Base-by-base conservation (phyloP, 2,113 vertebrate species). In the Sceloporus tristichus region DNA sequence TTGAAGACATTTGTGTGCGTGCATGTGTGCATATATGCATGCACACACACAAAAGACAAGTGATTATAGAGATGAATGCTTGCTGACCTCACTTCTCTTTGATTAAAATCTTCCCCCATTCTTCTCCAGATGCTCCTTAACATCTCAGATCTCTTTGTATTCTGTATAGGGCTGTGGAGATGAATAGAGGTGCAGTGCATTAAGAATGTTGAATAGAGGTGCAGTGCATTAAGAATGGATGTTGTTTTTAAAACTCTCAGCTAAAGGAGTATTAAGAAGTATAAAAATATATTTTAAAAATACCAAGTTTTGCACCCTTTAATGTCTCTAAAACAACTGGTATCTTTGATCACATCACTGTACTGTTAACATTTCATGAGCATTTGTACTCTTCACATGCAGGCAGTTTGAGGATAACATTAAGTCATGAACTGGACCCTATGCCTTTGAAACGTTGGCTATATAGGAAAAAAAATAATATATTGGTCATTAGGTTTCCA, bases 41-140 rank as follows among this genome's bases (percentile, higher is more conserved):
- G 48, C 3, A 48, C 4, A 48, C 48, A 48, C 4, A 48, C 23
- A 48, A 8, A 25, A 81, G 7, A 21, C 6, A 38, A 29, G 68
- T 6, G 68, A 71, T 53, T 53, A 21, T 0, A 0, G 34, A 77
- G 77, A 2, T 66, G 65, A 84, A 10, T 0, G 3, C 70, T 79
- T 38, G 27, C 0, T 0, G 89, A 85, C n/a, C 25, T 71, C 18
- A 11, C 8, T 34, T 78, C 75, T 86, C 71, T 88, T 86, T 53
- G 71, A 70, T 27, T 59, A 91, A 8, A 0, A 76, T 11, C 4
- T 9, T 27, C 2, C 38, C 42, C 25, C 14, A 3, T 40, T 59
- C 68, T 74, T 42, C 68, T 78, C 8, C 40, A 79, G 86, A 23
- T 13, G 40, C 25, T 84, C 82, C 85, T 53, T 79, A 59, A 1